A percentile compares a stretch with the other conserved stretches of the same genome.
These are phyloP conservation scores for Geotrypetes seraphini DNA, from an alignment of 2,797 vertebrate genomes.

Conservation along the genomic window DNA sequence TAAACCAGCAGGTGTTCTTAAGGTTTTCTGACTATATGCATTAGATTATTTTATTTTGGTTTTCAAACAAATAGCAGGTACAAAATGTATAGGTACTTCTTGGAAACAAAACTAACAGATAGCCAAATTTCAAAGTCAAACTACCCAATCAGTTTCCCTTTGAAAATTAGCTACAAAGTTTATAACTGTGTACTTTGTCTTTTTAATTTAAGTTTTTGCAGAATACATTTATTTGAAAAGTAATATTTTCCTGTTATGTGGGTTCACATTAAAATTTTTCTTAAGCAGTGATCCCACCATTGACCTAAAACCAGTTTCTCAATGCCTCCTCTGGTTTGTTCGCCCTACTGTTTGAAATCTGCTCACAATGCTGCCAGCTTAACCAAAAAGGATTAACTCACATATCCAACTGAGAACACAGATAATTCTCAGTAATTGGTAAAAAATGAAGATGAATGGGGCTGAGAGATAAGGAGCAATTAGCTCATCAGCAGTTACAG, in stretches of 20 bases:
- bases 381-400: slow-evolving; percentile 99
- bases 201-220: too few relatives aligned
- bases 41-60: too few relatives aligned
- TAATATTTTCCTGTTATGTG: slow-evolving; percentile 23
- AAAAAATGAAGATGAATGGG: slow-evolving; percentile 99
- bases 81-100: too few relatives aligned
- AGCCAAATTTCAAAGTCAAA: too few relatives aligned
- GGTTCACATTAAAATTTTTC: slow-evolving; percentile 46
- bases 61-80: too few relatives aligned
- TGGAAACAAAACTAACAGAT: too few relatives aligned
- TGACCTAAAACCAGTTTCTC: slow-evolving; percentile 69
- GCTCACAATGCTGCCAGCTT: slow-evolving; percentile 97
- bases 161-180: too few relatives aligned
- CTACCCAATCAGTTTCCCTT: too few relatives aligned
- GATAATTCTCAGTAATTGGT: slow-evolving; percentile 99
- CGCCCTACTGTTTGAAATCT: slow-evolving; percentile 85
- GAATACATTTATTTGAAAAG: not conserved
- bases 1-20: too few relatives aligned
- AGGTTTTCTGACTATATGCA: too few relatives aligned
- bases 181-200: too few relatives aligned
- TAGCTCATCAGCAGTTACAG: slow-evolving; percentile 99
- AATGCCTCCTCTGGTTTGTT: slow-evolving; percentile 79
- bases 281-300: slow-evolving; percentile 58
- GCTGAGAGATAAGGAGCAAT: slow-evolving; percentile 99
- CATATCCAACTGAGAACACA: slow-evolving; percentile 99